Base-by-base conservation (phyloP, 2,797 vertebrate species). In the Enteromius radiatus region DNA sequence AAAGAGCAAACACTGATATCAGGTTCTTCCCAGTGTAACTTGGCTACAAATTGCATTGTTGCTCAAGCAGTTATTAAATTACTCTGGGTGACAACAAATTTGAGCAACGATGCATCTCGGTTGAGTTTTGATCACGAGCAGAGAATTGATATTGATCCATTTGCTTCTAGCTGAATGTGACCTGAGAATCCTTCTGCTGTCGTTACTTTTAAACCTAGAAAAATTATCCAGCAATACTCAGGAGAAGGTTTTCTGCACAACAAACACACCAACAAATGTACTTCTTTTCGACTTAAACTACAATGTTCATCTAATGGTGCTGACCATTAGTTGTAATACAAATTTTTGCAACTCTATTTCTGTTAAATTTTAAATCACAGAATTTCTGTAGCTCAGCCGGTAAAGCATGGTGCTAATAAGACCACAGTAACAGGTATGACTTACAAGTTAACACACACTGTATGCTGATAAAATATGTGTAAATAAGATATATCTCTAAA, bases 81-180 rank as follows among this genome's bases (percentile, higher is more conserved):
- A 90, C 88, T 84, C 84, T 82, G 59, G 85, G 89, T 91, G 90
- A 91, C 88, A 91, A 86, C 79, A 84, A 76, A 45, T 78, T 80
- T 75, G 38, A 71, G 84, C 88, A 86, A 88, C 89, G 88, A 93
- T 92, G 88, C 80, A 90, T 93, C 89, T 90, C 86, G 88, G 88
- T 91, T 87, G 88, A 71, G 78, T 82, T 89, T 86, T 91, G 90
- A 91, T 90, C 84, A 43, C 83, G 36, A 89, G 85, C 80, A 83
- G 82, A 85, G 83, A 90, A 88, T 87, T 82, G 85, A 78, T 91
- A 93, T 93, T 82, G 90, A 93, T 93, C 85, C 47, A 76, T 76
- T 78, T 61, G 75, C 77, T 84, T 81, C 82, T 68, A 71, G 88
- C 88, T 78, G 83, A 86, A 83, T 76, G 80, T 61, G 74, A 87